These are phyloP conservation scores for Cirrhinus molitorella DNA, from an alignment of 2,797 vertebrate species.

Conservation along the genomic window DNA sequence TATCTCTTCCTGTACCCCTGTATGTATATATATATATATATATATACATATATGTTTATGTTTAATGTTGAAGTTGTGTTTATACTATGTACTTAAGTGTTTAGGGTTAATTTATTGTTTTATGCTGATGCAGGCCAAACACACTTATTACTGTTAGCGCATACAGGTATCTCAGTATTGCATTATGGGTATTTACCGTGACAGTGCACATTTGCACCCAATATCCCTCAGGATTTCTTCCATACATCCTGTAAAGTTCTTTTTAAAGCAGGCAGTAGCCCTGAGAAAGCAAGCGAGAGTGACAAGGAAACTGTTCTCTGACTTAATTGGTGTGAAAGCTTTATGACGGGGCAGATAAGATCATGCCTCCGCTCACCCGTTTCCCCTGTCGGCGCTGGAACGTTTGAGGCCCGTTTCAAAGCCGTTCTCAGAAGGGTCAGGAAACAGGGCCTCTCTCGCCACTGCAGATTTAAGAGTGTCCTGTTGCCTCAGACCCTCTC, in stretches of 20 bases:
- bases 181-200: slow-evolving; percentile 21
- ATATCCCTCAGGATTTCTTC: slow-evolving; percentile 38
- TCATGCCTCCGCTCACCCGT: slow-evolving; percentile 62
- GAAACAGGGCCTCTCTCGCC: slow-evolving; percentile 61
- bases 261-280: slow-evolving; percentile 2
- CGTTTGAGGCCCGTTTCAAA: slow-evolving; percentile 38
- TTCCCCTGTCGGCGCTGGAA: slow-evolving; percentile 54
- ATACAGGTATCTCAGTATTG: neutral
- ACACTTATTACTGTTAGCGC: neutral
- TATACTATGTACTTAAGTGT: slow-evolving; percentile 2
- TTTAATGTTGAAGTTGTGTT: too few relatives aligned
- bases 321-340: slow-evolving; percentile 57
- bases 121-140: neutral
- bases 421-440: slow-evolving; percentile 55
- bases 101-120: slow-evolving; percentile 4
- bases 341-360: slow-evolving; percentile 64
- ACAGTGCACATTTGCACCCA: slow-evolving; percentile 4
- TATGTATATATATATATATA: too few relatives aligned
- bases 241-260: slow-evolving; percentile 31
- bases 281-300: slow-evolving; percentile 8
- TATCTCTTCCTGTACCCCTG: neutral
- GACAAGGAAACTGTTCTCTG: slow-evolving; percentile 27
- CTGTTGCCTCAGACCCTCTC: slow-evolving; percentile 67
- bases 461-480: slow-evolving; percentile 76
- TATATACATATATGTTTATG: too few relatives aligned